phyloP scores from a whole-genome alignment of 2,797 vertebrate genomes.

The Helostoma temminkii region DNA sequence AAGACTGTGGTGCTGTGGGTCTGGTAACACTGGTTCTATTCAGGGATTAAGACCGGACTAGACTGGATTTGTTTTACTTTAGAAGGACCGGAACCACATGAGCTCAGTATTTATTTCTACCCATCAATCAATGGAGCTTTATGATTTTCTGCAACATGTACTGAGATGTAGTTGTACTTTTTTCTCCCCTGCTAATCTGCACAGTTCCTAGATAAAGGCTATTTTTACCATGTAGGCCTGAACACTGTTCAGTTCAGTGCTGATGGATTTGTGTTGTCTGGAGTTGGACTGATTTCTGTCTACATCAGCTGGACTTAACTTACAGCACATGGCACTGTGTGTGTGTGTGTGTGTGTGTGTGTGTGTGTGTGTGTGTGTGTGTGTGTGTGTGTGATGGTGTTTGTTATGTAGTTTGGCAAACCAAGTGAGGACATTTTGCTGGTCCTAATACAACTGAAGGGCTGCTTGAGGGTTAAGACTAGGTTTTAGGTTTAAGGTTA shows the following conservation, averaged over 20 bases:
- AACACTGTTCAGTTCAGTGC: conserved; percentile 18
- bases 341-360: conserved; percentile 13
- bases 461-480: no score
- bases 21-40: conserved; percentile 46
- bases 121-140: no score
- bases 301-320: conserved; percentile 27
- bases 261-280: conserved; percentile 8
- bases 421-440: no score
- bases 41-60: conserved; percentile 54
- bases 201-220: neutral
- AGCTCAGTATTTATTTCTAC: no score
- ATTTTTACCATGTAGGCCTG: conserved; percentile 8
- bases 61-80: conserved; percentile 62
- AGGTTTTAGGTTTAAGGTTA: no score
- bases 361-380: neutral
- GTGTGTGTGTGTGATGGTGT: no score
- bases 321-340: neutral
- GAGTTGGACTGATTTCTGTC: conserved; percentile 9
- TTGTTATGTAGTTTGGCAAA: no score
- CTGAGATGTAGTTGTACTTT: neutral
- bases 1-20: conserved; percentile 7
- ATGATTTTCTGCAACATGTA: neutral
- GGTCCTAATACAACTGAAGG: no score
- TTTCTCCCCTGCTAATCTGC: neutral
- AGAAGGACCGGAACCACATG: conserved; percentile 29